Evolutionary conservation across 2,797 vertebrate species (phyloP).

Genomic region (Spinus pinus): DNA sequence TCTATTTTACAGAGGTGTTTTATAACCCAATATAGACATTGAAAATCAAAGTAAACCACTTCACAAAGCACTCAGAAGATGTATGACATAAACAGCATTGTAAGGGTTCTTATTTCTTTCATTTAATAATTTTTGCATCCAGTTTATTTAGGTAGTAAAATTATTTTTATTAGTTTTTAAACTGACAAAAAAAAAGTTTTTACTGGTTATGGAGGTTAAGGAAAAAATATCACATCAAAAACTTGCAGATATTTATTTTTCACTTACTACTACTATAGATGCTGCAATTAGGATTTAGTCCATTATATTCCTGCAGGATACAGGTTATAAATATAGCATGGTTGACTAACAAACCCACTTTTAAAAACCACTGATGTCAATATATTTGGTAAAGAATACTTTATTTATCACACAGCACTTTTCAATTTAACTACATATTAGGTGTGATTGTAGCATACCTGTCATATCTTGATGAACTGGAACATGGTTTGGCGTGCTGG

Average conservation of each 20-base stretch:
- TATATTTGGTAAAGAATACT: neutral
- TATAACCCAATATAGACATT: constrained; percentile 38
- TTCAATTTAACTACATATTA: neutral
- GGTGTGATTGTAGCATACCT: neutral
- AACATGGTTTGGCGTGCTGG: neutral
- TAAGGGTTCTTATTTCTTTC: constrained; percentile 30
- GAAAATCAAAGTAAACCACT: constrained; percentile 35
- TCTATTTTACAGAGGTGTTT: constrained; percentile 37
- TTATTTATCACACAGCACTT: neutral
- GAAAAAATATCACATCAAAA: neutral
- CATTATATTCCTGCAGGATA: neutral
- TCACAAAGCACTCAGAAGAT: constrained; percentile 40
- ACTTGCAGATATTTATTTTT: neutral
- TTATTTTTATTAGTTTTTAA: neutral
- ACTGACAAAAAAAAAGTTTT: neutral
- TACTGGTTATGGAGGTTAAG: neutral
- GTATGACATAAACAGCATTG: constrained; percentile 28
- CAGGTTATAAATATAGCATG: neutral
- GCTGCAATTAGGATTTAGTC: neutral
- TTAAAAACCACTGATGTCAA: neutral
- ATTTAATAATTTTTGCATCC: neutral
- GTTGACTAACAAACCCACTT: neutral
- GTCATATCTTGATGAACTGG: neutral
- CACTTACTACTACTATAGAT: neutral
- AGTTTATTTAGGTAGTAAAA: constrained; percentile 2